phyloP scores from a whole-genome alignment of 2,888 invertebrate species.

The Andricus quercusramuli region DNA sequence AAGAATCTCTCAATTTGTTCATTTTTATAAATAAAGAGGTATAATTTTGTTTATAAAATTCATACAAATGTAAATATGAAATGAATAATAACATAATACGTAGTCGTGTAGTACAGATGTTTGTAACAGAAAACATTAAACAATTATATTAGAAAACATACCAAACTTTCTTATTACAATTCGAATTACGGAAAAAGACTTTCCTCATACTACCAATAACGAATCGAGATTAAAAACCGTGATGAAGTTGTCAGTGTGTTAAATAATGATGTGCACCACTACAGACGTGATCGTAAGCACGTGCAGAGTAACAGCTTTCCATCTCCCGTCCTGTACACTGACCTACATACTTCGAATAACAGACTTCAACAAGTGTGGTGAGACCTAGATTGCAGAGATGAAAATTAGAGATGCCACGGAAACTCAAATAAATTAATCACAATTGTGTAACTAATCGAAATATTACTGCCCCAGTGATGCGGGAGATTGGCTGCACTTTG shows the following conservation, averaged over 20 bases:
- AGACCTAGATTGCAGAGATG: conserved; percentile 18
- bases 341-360: conserved; percentile 72
- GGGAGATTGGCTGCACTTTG: neutral
- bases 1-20: no score
- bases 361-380: conserved; percentile 42
- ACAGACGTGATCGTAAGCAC: conserved; percentile 47
- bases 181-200: conserved; percentile 8
- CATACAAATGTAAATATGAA: neutral
- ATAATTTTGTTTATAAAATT: no score
- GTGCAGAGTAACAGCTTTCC: conserved; percentile 67
- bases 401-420: conserved; percentile 7
- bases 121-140: neutral
- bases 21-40: no score
- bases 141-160: neutral
- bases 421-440: neutral
- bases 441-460: neutral
- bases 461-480: neutral
- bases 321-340: conserved; percentile 76
- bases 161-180: neutral
- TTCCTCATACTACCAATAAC: neutral
- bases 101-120: neutral
- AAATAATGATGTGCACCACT: conserved; percentile 47
- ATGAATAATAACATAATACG: neutral
- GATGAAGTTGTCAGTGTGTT: conserved; percentile 38
- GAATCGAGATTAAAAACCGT: conserved; percentile 33